phyloP scores from a whole-genome alignment of 2,888 invertebrate species.

The Caenorhabditis sp. region DNA sequence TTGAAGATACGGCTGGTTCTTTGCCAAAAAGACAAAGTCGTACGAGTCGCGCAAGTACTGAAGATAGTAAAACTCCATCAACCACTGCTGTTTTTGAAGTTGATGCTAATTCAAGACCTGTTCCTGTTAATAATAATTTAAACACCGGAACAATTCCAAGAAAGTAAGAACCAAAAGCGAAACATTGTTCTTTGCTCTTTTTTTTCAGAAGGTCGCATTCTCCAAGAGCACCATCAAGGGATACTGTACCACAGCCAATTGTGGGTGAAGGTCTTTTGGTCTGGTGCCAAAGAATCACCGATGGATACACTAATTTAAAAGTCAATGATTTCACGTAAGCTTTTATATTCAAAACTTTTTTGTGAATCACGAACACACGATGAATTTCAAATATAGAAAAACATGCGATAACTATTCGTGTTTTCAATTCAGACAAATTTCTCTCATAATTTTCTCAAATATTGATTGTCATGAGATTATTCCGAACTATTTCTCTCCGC shows the following conservation, averaged over 20 bases:
- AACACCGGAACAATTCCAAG: constrained; percentile 19
- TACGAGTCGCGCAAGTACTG: constrained; percentile 21
- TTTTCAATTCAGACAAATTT: too few relatives aligned
- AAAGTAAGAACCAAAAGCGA: too few relatives aligned
- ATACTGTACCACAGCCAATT: constrained; percentile 40
- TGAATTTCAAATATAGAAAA: too few relatives aligned
- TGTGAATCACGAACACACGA: too few relatives aligned
- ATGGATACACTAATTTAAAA: constrained; percentile 54
- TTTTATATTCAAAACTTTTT: background rate
- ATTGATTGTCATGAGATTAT: too few relatives aligned
- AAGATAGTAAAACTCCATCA: constrained; percentile 22
- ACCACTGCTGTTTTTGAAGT: constrained; percentile 29
- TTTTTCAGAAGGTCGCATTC: constrained; percentile 42
- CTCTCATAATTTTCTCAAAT: too few relatives aligned
- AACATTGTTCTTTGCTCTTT: background rate
- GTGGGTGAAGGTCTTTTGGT: constrained; percentile 50
- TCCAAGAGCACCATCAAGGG: constrained; percentile 43
- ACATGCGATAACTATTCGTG: too few relatives aligned
- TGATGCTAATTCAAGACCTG: constrained; percentile 36
- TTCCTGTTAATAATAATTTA: constrained; percentile 25
- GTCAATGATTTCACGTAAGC: constrained; percentile 59
- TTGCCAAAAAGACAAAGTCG: constrained; percentile 21
- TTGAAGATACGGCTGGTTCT: constrained; percentile 14
- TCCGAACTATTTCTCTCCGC: too few relatives aligned
- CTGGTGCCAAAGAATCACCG: constrained; percentile 62